These are phyloP conservation scores for Andrena cerasifolii DNA, from an alignment of 1,140 invertebrate species.

Conservation along the genomic window DNA sequence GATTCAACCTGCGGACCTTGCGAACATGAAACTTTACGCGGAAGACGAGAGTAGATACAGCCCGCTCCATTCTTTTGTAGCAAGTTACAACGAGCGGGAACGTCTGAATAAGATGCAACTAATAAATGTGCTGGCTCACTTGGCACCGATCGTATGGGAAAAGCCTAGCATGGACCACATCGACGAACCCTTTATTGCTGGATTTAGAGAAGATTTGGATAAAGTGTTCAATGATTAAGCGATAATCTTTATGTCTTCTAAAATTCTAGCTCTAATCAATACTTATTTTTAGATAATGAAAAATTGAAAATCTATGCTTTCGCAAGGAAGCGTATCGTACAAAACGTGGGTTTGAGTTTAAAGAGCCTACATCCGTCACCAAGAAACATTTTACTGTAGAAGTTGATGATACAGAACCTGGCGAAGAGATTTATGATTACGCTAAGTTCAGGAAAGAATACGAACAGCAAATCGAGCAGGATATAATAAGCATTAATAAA, in stretches of 20 bases:
- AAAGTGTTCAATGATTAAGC: conserved; percentile 35
- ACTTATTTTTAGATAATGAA: conserved; percentile 24
- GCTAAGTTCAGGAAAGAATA: conserved; percentile 72
- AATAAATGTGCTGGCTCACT: conserved; percentile 26
- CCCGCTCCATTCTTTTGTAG: conserved; percentile 72
- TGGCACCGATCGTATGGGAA: conserved; percentile 50
- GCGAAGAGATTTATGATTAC: conserved; percentile 67
- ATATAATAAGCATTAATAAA: conserved; percentile 45
- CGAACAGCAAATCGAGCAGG: conserved; percentile 61
- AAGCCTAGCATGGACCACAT: conserved; percentile 46
- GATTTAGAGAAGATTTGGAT: conserved; percentile 68
- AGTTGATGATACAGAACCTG: conserved; percentile 9
- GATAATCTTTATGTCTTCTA: not conserved
- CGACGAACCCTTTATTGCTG: conserved; percentile 64
- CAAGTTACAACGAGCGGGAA: conserved; percentile 65
- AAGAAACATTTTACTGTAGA: not conserved
- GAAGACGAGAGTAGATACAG: conserved; percentile 67
- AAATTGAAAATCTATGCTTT: not conserved
- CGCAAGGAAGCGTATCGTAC: not conserved
- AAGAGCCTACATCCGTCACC: not conserved
- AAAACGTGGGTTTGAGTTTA: not conserved
- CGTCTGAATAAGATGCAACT: conserved; percentile 33
- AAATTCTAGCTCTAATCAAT: conserved; percentile 9
- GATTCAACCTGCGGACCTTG: conserved; percentile 68
- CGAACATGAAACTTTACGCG: conserved; percentile 46